A percentile compares a stretch with the other conserved stretches of the same genome.
phyloP scores from a whole-genome alignment of 2,797 vertebrate species.

The Acrossocheilus fasciatus region DNA sequence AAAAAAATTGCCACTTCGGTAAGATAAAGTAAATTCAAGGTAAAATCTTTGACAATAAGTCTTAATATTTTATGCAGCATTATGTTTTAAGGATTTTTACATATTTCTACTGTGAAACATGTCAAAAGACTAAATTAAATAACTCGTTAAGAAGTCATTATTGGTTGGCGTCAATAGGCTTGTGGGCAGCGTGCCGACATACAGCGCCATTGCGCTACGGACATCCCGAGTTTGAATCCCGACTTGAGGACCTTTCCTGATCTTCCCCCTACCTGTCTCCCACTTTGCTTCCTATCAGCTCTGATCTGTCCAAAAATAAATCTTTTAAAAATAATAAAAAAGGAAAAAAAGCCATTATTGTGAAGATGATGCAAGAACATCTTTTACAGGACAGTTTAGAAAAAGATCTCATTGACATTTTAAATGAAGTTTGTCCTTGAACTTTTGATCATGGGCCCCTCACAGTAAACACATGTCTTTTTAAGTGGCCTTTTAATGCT shows the following conservation, averaged over 20 bases:
- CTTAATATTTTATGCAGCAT: background rate
- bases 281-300: too few relatives aligned
- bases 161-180: too few relatives aligned
- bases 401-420: background rate
- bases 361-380: background rate
- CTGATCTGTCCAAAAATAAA: too few relatives aligned
- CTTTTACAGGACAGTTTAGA: background rate
- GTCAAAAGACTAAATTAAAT: background rate
- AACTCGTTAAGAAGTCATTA: background rate
- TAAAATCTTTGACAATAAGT: background rate
- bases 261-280: too few relatives aligned
- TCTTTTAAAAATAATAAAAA: too few relatives aligned
- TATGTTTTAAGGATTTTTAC: background rate
- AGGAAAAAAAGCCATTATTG: background rate
- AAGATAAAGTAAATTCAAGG: background rate
- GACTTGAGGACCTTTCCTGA: too few relatives aligned
- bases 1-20: background rate
- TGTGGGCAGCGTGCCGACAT: too few relatives aligned
- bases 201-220: too few relatives aligned
- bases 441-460: background rate
- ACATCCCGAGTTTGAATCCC: too few relatives aligned
- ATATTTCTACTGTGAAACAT: background rate
- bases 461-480: background rate
- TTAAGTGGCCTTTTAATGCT: conserved; percentile 18
- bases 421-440: background rate